Conservation (phyloP, 2,888 invertebrate species). For the Homarus gammarus region DNA sequence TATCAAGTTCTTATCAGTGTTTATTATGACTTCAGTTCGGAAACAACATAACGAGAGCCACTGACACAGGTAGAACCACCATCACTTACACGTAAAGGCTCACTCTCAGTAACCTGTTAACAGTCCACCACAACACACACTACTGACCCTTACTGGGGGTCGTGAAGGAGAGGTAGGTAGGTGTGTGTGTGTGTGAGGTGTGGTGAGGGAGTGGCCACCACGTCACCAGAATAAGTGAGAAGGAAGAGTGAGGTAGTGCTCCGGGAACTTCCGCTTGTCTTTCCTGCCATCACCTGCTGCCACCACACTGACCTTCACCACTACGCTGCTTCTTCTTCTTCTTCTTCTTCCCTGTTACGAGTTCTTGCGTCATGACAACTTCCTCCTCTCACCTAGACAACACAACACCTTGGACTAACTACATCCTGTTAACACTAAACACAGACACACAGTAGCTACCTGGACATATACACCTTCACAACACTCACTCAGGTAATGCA, state of each 20-base stretch:
- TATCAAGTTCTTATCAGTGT: too few species aligned
- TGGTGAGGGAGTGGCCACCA: not conserved
- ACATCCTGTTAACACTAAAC: not conserved
- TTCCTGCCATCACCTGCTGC: too few species aligned
- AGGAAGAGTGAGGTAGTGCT: not conserved
- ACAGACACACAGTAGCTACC: not conserved
- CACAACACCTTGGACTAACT: not conserved
- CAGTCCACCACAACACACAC: too few species aligned
- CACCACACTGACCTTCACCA: not conserved
- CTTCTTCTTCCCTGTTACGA: not conserved
- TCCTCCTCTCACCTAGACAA: not conserved
- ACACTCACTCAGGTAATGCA: slow-evolving; percentile 40
- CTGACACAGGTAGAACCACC: too few species aligned
- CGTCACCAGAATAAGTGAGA: not conserved
- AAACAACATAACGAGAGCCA: too few species aligned
- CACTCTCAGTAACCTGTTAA: too few species aligned
- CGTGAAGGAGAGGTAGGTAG: too few species aligned
- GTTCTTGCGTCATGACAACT: not conserved
- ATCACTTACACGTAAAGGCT: too few species aligned
- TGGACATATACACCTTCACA: not conserved
- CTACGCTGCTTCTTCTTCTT: not conserved
- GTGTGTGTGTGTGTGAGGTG: too few species aligned
- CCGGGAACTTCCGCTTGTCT: not conserved
- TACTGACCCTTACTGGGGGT: too few species aligned
- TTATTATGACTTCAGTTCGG: too few species aligned